Percentiles rank a stretch among this genome's conserved stretches.
phyloP scores from a whole-genome alignment of 2,113 vertebrate species.

The Nanorana parkeri region DNA sequence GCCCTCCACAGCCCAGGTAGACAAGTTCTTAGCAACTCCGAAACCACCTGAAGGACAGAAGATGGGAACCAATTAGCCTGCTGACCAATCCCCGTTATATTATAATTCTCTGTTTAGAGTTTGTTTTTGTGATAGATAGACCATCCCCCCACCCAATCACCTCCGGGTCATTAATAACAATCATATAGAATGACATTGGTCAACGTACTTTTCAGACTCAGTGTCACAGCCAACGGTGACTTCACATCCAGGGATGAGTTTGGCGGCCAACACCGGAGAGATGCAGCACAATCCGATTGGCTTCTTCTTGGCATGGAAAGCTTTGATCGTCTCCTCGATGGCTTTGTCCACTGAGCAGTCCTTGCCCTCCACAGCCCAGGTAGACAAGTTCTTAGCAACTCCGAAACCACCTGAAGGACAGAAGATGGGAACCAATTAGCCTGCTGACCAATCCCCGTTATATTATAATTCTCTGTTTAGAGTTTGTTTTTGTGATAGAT shows the following conservation, averaged over 20 bases:
- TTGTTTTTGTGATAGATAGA: no score
- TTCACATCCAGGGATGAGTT: constrained; percentile 84
- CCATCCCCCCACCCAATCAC: no score
- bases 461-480: no score
- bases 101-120: no score
- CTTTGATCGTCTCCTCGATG: constrained; percentile 76
- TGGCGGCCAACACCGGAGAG: constrained; percentile 83
- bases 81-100: no score
- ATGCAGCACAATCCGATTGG: constrained; percentile 90
- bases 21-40: constrained; percentile 86
- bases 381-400: constrained; percentile 85
- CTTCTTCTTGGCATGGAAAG: constrained; percentile 80
- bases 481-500: no score
- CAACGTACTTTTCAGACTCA: constrained; percentile 77
- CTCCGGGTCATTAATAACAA: no score
- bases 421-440: not conserved
- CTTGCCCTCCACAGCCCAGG: constrained; percentile 85
- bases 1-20: constrained; percentile 83
- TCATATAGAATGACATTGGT: no score
- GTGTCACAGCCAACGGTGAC: constrained; percentile 82
- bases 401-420: constrained; percentile 82
- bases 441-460: no score
- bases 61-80: not conserved
- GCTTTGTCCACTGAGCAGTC: constrained; percentile 71
- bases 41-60: constrained; percentile 78